Percentiles rank a stretch among this genome's conserved stretches.
Conservation (phyloP, 2,888 invertebrate genomes). For the Microplitis manilae region DNA sequence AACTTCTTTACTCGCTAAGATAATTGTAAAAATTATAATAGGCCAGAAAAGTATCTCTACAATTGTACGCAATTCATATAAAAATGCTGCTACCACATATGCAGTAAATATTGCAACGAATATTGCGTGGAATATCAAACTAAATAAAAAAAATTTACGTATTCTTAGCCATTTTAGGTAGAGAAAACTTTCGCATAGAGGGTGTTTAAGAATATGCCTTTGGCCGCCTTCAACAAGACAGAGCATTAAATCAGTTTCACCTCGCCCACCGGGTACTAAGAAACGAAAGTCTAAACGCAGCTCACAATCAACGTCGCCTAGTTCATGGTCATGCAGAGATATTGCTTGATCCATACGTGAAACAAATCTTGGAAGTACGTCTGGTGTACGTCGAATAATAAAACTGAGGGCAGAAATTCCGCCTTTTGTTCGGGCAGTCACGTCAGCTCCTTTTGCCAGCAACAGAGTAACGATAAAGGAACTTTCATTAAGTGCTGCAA, state of each 20-base stretch:
- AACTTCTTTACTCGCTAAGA: conserved; percentile 82
- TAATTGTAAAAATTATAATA: conserved; percentile 77
- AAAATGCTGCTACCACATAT: conserved; percentile 79
- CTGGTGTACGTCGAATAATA: conserved; percentile 87
- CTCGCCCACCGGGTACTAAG: conserved; percentile 67
- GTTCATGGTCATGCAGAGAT: conserved; percentile 85
- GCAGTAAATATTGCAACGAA: conserved; percentile 84
- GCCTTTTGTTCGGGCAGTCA: conserved; percentile 85
- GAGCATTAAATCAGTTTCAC: conserved; percentile 75
- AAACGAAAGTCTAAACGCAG: conserved; percentile 78
- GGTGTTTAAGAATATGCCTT: conserved; percentile 85
- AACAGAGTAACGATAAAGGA: conserved; percentile 83
- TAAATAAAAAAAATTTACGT: conserved; percentile 85
- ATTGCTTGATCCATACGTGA: conserved; percentile 83
- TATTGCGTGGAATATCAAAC: conserved; percentile 83
- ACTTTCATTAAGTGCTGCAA: conserved; percentile 88
- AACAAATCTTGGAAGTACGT: conserved; percentile 82
- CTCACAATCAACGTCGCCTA: conserved; percentile 90
- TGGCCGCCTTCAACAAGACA: conserved; percentile 83
- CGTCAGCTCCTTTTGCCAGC: conserved; percentile 84
- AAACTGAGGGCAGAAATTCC: conserved; percentile 86
- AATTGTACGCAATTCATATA: conserved; percentile 66
- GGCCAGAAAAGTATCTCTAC: conserved; percentile 72
- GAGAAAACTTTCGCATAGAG: conserved; percentile 87
- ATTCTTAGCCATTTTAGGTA: conserved; percentile 88